These are phyloP conservation scores for Turdus rufiventris DNA, from an alignment of 2,113 vertebrate species.

Conservation along the genomic window DNA sequence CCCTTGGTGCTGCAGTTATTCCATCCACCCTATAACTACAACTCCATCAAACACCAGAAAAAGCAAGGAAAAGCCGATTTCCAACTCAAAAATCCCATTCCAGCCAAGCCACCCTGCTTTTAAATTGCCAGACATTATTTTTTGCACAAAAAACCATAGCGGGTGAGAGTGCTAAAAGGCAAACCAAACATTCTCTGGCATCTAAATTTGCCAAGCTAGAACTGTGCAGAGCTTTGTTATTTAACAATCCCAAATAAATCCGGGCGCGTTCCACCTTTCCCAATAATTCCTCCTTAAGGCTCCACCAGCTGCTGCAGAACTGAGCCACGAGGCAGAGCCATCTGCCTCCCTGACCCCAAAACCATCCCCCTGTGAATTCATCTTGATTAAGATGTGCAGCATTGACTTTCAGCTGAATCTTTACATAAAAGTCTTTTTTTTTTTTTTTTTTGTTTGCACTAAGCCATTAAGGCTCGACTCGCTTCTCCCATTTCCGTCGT, in stretches of 20 bases:
- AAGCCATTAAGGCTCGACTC: not conserved
- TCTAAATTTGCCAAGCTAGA: not conserved
- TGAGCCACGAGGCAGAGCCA: conserved; percentile 1
- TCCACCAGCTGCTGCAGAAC: conserved; percentile 26
- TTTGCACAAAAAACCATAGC: not conserved
- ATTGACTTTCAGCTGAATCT: not conserved
- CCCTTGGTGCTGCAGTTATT: not conserved
- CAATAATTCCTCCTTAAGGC: not conserved
- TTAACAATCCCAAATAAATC: not conserved
- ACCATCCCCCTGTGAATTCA: not conserved
- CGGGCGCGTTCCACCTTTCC: not conserved
- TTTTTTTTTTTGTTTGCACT: not conserved
- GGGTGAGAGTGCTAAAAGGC: not conserved
- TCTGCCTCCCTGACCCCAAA: conserved; percentile 39
- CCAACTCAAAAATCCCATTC: not conserved
- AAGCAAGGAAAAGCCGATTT: not conserved
- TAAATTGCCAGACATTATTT: accelerated
- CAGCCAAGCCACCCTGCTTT: not conserved
- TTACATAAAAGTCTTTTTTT: not conserved
- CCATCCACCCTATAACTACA: not conserved
- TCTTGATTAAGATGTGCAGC: conserved; percentile 37
- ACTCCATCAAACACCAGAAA: not conserved
- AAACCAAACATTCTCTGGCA: not conserved
- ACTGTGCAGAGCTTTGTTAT: too few species aligned
- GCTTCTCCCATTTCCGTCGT: not conserved